Evolutionary conservation across 2,113 vertebrate genomes (phyloP), one percentile per base, ranked within the genome.

Genomic region (Galeopterus variegatus): DNA sequence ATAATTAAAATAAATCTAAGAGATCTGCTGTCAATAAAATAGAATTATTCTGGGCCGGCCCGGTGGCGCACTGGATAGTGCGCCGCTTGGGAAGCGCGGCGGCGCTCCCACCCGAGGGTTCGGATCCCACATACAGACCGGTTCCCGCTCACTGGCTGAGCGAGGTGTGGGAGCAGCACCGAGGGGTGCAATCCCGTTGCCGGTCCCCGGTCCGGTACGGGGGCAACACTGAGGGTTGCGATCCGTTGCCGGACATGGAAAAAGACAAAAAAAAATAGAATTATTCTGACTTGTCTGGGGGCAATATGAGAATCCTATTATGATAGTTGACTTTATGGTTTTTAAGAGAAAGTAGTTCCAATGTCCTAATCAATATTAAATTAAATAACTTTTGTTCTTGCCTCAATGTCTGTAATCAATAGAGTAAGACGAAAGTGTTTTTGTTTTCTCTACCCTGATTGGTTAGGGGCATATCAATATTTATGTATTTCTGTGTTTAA

Each of bases 1-100:
- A 70, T 84, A 76, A 72, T 54, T 31, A 91, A 82, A 93, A 60
- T 91, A 85, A 73, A 79, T 65, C 19, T 62, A 64, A 96, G 26
- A 52, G 28, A 70, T 60, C 10, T 62, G 15, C 6, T 33, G 31
- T 77, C 45, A 81, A 41, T 50, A 69, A 8, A 67, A 50, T 17
- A 56, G 1, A 80, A 84, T 86, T 28, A 52, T 60, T 81, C 36
- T 84, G 19, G n/a, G n/a, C n/a, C n/a, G n/a, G n/a, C n/a, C n/a
- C n/a, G n/a, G n/a, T n/a, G n/a, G n/a, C n/a, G n/a, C n/a, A n/a
- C n/a, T n/a, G n/a, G n/a, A n/a, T n/a, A n/a, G n/a, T n/a, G n/a
- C n/a, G n/a, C n/a, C n/a, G n/a, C n/a, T n/a, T n/a, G n/a, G n/a
- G n/a, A n/a, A n/a, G n/a, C n/a, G n/a, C n/a, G n/a, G n/a, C n/a